Evolutionary conservation across 2,888 invertebrate species (phyloP), one percentile per base, ranked within the genome.

Genomic region (Dicranocentrus wangi): DNA sequence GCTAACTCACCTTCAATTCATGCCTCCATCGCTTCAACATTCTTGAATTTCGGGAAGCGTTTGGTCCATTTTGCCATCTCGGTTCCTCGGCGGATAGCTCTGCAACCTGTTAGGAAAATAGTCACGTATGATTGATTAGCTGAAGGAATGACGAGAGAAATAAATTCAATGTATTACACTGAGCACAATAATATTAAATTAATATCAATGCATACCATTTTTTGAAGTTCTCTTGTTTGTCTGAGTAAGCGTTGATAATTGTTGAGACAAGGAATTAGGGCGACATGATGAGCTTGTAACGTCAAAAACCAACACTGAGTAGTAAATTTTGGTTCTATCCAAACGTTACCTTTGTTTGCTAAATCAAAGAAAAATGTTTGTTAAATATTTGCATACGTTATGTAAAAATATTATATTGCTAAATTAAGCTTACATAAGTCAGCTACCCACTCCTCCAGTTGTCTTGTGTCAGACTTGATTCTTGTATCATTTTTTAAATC

Each of bases 241-340:
- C 94, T 90, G 53, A 93, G 89, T 86, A 94, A 92, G 83, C 94
- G 91, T 86, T 93, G 93, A 88, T 95, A 94, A 84, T 95, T 95
- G 87, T 95, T 94, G 65, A 96, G 91, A 1, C 96, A 94, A 0
- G 99, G 97, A 85, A 97, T 91, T 72, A 98, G 92, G 8, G 96
- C 94, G 78, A 98, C 91, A 88, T 98, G 98, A 89, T 98, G 97
- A 89, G 95, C 94, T 89, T 97, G 96, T 51, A 98, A 91, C 0
- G 98, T 97, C 61, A 99, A 91, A 90, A 97, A 98, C 95, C 98
- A 99, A 88, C 98, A 99, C 86, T 97, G 95, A 0, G 98, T 98
- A 84, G 96, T 94, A 89, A 99, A 99, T 88, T 96, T 98, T 1
- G 94, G 92, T 70, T 94, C 93, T 10, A 92, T 91, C 93, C 94